Evolutionary conservation across 2,113 vertebrate species (phyloP).

Genomic region (Oreochromis spilurus): DNA sequence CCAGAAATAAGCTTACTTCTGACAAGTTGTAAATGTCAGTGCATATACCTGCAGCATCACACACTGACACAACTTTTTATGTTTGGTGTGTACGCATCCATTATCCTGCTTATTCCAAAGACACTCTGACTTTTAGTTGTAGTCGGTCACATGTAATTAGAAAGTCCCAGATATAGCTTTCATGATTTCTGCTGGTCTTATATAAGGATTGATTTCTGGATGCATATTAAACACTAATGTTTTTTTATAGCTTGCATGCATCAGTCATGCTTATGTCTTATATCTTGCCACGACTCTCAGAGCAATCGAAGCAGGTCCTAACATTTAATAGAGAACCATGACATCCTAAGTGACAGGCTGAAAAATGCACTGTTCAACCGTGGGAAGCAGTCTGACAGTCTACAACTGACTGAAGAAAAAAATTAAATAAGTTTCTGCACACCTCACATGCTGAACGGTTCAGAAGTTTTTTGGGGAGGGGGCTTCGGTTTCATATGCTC

Average conservation of each 20-base stretch:
- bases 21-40: background rate
- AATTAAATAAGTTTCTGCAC: background rate
- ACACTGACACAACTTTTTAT: background rate
- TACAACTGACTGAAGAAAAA: background rate
- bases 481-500: background rate
- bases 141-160: background rate
- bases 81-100: background rate
- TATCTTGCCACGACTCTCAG: background rate
- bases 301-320: background rate
- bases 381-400: background rate
- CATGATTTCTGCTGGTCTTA: background rate
- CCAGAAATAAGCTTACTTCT: background rate
- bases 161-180: background rate
- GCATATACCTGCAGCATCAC: background rate
- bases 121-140: background rate
- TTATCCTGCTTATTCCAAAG: background rate
- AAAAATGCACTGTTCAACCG: constrained; percentile 3
- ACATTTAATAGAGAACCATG: background rate
- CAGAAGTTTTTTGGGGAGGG: background rate
- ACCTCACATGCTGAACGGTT: background rate
- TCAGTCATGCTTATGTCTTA: background rate
- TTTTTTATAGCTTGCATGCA: background rate
- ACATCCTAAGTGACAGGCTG: constrained; percentile 9
- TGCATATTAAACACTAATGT: background rate
- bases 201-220: background rate